Evolutionary conservation across 2,113 vertebrate species (phyloP), one percentile per base, ranked within the genome.

Genomic region (Lanius ludovicianus): DNA sequence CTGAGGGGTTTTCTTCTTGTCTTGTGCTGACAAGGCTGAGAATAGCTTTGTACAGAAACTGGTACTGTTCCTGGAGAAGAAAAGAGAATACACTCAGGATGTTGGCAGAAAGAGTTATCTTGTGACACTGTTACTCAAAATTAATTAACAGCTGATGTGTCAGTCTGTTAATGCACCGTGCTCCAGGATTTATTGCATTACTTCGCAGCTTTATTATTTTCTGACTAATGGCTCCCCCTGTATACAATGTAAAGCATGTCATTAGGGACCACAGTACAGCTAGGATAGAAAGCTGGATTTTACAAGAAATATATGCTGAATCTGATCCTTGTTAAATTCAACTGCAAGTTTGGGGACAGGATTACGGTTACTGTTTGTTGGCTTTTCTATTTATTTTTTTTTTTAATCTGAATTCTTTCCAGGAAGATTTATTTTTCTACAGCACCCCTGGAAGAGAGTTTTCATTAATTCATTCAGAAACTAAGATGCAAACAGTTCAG

Each of bases 11-110:
- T 97, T 99, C 97, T 57, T 99, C 99, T 96, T 99, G 99, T 84
- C 98, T 98, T 24, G 98, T 98, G 93, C 98, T 98, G 53, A 99
- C 98, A 37, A 99, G 98, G 97, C 99, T 99, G 96, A 99, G 98
- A 92, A 99, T 98, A 77, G 99, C 99, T 98, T 98, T 99, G 98
- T 99, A 99, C 70, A 99, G 98, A 97, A 99, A 99, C 96, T 99
- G 99, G 94, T 98, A 99, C 95, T 99, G 99, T 24, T 99, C 99
- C 99, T 99, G 93, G 39, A 89, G 86, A 73, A 92, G 52, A 84
- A 76, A 93, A 96, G 77, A 76, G 9, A 28, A 46, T 11, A 81
- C 5, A 75, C 46, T 91, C 80, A 83, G 49, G 35, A 25, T 55
- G 23, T 24, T 78, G 56, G n/a, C 83, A 92, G 42, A 76, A 76